Base-by-base conservation (phyloP, 2,797 vertebrate species). In the Hypotaenidia okinawae region DNA sequence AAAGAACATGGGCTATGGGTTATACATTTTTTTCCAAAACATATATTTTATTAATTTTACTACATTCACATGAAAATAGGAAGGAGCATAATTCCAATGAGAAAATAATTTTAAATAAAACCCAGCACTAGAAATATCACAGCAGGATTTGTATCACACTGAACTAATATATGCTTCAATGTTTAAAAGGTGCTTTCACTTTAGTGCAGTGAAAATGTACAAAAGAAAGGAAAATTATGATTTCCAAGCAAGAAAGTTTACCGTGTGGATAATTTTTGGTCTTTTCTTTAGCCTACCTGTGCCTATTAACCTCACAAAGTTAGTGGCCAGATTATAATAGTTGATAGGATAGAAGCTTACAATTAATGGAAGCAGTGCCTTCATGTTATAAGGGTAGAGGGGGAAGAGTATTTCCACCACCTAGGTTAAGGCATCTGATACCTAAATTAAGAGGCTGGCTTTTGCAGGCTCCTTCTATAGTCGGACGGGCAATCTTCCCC, bases 21-120 rank as follows among this genome's bases (percentile, higher is more conserved):
- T 37, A n/a, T 30, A 37, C 10, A 16, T 11, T 62, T 14, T 22
- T 72, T 82, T 33, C 79, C 47, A 47, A 94, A 45, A 54, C 49
- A 61, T 9, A 23, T 14, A 25, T 75, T 96, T 96, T 88, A 94
- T 94, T 96, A 8, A 57, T 87, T 84, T 75, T 62, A 49, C 37
- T 62, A 7, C 25, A 51, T 66, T 84, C 61, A 80, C 21, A 23
- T n/a, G 32, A 32, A 84, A 89, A 47, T 10, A 68, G 39, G n/a
- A 87, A 85, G 52, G 82, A 64, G 41, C 1, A 2, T 55, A 45
- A 86, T 87, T 73, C 21, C 23, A 80, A 30, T 17, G 66, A 51
- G 23, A 37, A 9, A 82, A 61, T 7, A 22, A 64, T 78, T 86
- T 74, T 51, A 68, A 87, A 49, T 52, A 47, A 73, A 87, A 76